Conservation (phyloP, 2,888 invertebrate species). For the Conistra vaccinii region DNA sequence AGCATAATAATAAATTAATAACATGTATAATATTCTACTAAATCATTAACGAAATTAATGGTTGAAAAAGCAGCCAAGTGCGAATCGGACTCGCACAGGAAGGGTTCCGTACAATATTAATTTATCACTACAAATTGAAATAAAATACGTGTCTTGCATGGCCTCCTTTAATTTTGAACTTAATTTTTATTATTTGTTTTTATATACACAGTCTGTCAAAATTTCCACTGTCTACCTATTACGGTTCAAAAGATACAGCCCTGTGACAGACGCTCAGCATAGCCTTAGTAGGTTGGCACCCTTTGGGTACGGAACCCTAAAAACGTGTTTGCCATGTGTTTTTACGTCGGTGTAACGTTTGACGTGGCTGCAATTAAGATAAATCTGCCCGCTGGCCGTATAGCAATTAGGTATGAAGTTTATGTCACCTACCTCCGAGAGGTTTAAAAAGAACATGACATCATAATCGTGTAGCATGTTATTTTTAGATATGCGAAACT, state of each 20-base stretch:
- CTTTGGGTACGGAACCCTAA: no score
- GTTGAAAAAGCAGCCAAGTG: neutral
- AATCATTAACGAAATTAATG: neutral
- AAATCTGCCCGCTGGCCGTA: conserved; percentile 17
- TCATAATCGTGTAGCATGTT: conserved; percentile 64
- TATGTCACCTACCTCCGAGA: conserved; percentile 49
- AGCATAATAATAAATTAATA: conserved; percentile 4
- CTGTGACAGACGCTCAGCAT: no score
- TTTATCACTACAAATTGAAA: no score
- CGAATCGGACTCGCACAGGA: no score
- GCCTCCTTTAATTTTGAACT: no score
- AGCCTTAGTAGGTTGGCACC: no score
- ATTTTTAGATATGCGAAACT: conserved; percentile 57
- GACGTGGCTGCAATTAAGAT: conserved; percentile 37
- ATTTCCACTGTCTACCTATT: no score
- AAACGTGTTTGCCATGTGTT: neutral
- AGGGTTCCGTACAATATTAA: no score
- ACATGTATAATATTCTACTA: neutral
- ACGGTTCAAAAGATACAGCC: no score
- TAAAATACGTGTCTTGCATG: no score
- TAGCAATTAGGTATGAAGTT: conserved; percentile 50
- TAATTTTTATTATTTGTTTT: no score
- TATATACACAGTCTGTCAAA: no score
- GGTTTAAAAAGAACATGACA: conserved; percentile 66
- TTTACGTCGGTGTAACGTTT: conserved; percentile 2